These are phyloP conservation scores for Conus ventricosus DNA, from an alignment of 1,140 invertebrate genomes.

Conservation along the genomic window DNA sequence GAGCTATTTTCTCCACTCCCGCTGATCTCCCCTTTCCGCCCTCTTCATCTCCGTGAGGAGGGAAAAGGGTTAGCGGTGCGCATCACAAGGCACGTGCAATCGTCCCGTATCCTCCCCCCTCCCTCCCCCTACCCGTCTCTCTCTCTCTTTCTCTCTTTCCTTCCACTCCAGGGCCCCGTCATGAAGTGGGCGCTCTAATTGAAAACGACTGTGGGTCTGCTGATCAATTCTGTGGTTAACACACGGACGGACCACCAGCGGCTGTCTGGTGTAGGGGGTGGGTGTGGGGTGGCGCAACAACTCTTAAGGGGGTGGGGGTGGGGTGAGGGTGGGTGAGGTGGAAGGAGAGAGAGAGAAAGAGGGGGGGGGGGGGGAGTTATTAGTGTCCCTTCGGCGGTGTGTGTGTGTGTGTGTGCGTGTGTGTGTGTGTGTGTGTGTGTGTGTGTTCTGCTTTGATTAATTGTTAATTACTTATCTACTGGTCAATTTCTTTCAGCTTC, in stretches of 20 bases:
- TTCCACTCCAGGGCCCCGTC: neutral
- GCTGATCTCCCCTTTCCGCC: conserved; percentile 4
- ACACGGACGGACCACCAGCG: neutral
- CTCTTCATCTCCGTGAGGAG: neutral
- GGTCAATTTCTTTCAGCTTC: too few species aligned
- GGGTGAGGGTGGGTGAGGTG: neutral
- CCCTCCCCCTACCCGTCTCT: too few species aligned
- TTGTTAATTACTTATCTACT: neutral
- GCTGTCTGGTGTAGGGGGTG: neutral
- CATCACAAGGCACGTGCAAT: conserved; percentile 12
- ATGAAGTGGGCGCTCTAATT: conserved; percentile 15
- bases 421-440: conserved; percentile 11
- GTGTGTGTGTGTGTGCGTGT: neutral
- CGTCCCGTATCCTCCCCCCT: neutral
- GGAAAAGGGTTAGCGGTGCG: conserved; percentile 4
- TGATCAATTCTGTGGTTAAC: neutral
- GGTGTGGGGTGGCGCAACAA: neutral
- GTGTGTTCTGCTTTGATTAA: neutral
- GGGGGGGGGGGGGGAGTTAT: neutral
- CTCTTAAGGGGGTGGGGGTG: neutral
- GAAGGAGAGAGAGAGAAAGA: neutral
- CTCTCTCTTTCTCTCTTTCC: too few species aligned
- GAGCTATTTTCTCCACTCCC: neutral
- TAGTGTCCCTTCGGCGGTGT: neutral
- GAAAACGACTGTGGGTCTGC: neutral